A percentile compares a stretch with the other conserved stretches of the same genome.
These are phyloP conservation scores for Enhydra lutris DNA, from an alignment of 2,113 vertebrate species.

Conservation along the genomic window DNA sequence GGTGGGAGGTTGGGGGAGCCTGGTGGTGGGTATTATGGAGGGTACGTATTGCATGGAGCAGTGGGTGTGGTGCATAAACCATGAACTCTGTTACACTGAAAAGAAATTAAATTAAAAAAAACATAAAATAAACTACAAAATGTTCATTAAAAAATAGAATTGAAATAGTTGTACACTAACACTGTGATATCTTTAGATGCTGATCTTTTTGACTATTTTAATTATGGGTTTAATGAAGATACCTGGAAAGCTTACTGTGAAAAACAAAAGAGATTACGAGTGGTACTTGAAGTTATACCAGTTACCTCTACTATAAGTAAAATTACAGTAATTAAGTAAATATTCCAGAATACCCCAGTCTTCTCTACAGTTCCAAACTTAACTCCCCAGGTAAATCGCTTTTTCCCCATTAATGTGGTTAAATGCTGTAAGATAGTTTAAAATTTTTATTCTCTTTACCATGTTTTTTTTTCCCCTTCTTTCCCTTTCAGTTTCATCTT, in stretches of 20 bases:
- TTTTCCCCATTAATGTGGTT: constrained; percentile 63
- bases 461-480: constrained; percentile 61
- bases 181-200: constrained; percentile 84
- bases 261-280: constrained; percentile 88
- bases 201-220: constrained; percentile 91
- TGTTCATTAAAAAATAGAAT: background rate
- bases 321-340: constrained; percentile 89
- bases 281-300: constrained; percentile 87
- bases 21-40: no score
- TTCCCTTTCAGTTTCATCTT: constrained; percentile 65
- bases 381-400: constrained; percentile 14
- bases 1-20: no score
- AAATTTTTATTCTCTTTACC: constrained; percentile 42
- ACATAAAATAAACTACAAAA: no score
- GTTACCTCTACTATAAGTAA: constrained; percentile 93
- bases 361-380: background rate
- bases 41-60: no score
- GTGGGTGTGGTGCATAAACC: no score
- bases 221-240: constrained; percentile 95
- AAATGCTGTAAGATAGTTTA: constrained; percentile 66
- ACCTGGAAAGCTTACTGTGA: constrained; percentile 92
- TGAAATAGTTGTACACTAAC: constrained; percentile 41
- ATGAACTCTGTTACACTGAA: no score
- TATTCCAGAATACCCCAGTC: constrained; percentile 27
- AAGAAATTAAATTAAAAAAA: no score